A percentile compares a stretch with the other conserved stretches of the same genome.
Conservation (phyloP, 2,113 vertebrate genomes). For the Platysternon megacephalum region DNA sequence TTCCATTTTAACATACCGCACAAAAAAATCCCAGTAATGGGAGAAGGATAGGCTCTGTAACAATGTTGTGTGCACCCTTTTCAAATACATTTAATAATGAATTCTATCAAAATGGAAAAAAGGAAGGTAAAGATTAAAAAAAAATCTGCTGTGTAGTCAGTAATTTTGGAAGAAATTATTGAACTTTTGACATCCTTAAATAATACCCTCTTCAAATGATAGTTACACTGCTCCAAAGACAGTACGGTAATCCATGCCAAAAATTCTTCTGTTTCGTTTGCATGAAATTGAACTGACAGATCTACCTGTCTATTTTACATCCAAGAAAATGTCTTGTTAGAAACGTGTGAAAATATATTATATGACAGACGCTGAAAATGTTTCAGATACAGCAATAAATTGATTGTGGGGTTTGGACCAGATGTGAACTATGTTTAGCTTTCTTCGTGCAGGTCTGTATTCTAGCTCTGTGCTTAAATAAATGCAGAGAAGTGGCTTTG, state of each 20-base stretch:
- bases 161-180: conserved; percentile 73
- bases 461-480: conserved; percentile 66
- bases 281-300: conserved; percentile 79
- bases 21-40: conserved; percentile 18
- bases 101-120: conserved; percentile 66
- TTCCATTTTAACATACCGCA: conserved; percentile 32
- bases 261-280: conserved; percentile 78
- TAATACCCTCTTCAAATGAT: conserved; percentile 76
- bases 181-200: conserved; percentile 74
- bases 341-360: conserved; percentile 82
- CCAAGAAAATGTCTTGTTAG: conserved; percentile 82
- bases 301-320: conserved; percentile 80
- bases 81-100: conserved; percentile 45
- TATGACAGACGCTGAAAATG: conserved; percentile 80
- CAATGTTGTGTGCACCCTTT: conserved; percentile 27
- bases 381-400: conserved; percentile 80
- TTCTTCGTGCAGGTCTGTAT: conserved; percentile 70
- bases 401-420: conserved; percentile 80
- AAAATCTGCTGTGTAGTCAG: conserved; percentile 65
- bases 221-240: conserved; percentile 75
- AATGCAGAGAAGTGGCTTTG: conserved; percentile 68
- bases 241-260: conserved; percentile 70
- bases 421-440: conserved; percentile 79
- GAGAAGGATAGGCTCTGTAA: conserved; percentile 38
- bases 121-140: conserved; percentile 51